These are phyloP conservation scores for Tipula lateralis DNA, from an alignment of 2,888 invertebrate genomes.

Conservation along the genomic window DNA sequence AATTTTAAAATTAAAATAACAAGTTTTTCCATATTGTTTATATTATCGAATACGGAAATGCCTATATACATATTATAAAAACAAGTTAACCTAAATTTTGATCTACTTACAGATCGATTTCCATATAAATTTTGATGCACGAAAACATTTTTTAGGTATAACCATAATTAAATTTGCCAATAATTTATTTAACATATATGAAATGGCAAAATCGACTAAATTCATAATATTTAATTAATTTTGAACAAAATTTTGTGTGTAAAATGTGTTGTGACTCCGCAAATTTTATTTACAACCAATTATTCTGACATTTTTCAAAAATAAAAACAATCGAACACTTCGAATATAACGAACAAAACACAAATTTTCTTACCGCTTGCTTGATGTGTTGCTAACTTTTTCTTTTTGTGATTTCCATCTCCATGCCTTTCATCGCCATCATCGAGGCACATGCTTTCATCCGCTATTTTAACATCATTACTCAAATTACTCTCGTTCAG, in stretches of 20 bases:
- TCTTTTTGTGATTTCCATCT: not conserved
- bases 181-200: not conserved
- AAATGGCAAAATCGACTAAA: not conserved
- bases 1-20: not conserved
- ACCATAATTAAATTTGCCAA: not conserved
- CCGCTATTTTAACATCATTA: not conserved
- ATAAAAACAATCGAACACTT: not conserved
- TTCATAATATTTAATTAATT: slow-evolving; percentile 1
- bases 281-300: not conserved
- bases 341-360: not conserved
- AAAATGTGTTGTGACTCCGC: not conserved
- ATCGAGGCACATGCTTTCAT: not conserved
- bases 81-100: not conserved
- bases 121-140: slow-evolving; percentile 1
- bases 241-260: not conserved
- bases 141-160: not conserved
- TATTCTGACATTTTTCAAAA: not conserved
- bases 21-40: not conserved
- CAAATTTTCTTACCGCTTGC: slow-evolving; percentile 8
- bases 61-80: not conserved
- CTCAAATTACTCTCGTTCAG: not conserved
- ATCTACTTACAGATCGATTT: not conserved
- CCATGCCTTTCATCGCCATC: not conserved
- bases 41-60: not conserved
- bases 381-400: not conserved